Evolutionary conservation across 23 tunicate genomes (phyloP).

Genomic region (Trididemnum clinides): DNA sequence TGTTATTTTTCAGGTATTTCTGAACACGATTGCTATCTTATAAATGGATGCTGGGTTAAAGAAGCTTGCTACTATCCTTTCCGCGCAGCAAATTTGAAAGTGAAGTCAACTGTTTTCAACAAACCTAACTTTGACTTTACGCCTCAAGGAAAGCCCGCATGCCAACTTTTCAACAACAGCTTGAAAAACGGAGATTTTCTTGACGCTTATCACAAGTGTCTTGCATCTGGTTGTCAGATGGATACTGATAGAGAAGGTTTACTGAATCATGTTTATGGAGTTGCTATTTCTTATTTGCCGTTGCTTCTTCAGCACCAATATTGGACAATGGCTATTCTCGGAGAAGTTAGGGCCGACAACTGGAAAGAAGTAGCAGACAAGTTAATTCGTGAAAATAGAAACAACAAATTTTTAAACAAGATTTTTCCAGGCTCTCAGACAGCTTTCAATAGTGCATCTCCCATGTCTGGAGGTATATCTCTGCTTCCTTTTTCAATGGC

Average conservation of each 20-base stretch:
- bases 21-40: neutral
- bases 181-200: conserved; percentile 17
- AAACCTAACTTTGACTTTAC: neutral
- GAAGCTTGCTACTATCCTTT: conserved; percentile 53
- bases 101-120: neutral
- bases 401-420: conserved; percentile 7
- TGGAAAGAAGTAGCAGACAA: conserved; percentile 31
- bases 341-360: conserved; percentile 36
- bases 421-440: neutral
- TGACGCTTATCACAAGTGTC: conserved; percentile 30
- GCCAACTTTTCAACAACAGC: conserved; percentile 17
- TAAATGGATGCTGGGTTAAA: conserved; percentile 28
- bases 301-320: conserved; percentile 4
- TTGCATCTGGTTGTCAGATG: conserved; percentile 10
- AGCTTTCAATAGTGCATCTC: neutral
- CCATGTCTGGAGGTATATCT: neutral
- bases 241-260: conserved; percentile 1
- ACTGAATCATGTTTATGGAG: neutral
- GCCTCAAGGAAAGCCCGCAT: conserved; percentile 23
- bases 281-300: neutral
- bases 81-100: neutral
- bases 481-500: conserved; percentile 3
- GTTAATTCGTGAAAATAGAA: neutral
- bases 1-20: conserved; percentile 3
- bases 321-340: conserved; percentile 35